Evolutionary conservation across 2,113 vertebrate species (phyloP), one percentile per base, ranked within the genome.

Genomic region (Muntiacus muntjak): DNA sequence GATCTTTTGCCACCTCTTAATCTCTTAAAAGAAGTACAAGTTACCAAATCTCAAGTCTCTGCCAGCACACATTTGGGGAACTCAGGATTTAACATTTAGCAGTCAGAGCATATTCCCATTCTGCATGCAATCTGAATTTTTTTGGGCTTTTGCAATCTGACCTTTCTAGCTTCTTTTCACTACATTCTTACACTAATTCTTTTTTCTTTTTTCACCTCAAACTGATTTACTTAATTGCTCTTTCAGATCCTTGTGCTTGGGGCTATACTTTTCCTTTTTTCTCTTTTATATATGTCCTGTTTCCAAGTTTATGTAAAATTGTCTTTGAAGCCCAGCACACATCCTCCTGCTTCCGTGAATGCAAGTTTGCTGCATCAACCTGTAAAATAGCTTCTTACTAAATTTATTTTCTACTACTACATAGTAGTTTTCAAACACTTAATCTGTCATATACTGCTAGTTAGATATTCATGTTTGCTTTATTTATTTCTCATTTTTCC

Each of bases 31-130:
- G 52, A 91, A 85, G 15, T 8, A 52, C 58, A 47, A 86, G 74
- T 85, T 96, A 79, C 40, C 85, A 95, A 94, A 93, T 96, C 43
- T 82, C 55, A 83, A 47, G 26, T 95, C 13, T 95, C 19, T 87
- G 19, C 55, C 82, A 89, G 43, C 50, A 25, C 74, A 78, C 54
- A 79, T 95, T 96, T 92, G 15, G 21, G 64, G 64, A 97, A 87
- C 28, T 54, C 45, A 50, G 58, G 28, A 86, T 81, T 94, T 94
- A 89, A 85, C n/a, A 64, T 81, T 92, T 97, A 87, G 60, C 43
- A 67, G 40, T 86, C 36, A 97, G 12, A 64, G 28, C 12, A 91
- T 87, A 76, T 36, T 78, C 23, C 28, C 33, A 33, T 88, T 89
- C 36, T 81, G 74, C 30, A 91, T 7, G 47, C 33, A 81, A 4